phyloP scores from a whole-genome alignment of 1,140 invertebrate genomes.

The Hycleus cichorii region DNA sequence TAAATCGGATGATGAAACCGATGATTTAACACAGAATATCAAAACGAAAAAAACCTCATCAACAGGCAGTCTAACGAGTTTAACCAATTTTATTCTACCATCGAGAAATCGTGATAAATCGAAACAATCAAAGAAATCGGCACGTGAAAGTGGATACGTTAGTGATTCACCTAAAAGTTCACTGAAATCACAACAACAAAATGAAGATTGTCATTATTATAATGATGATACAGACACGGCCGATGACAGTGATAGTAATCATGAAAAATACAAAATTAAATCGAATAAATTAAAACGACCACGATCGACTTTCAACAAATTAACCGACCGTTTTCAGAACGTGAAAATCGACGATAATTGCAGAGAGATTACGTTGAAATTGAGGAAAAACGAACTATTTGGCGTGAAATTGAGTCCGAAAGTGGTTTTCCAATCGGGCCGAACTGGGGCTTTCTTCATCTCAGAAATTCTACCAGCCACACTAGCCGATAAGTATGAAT shows the following conservation, averaged over 20 bases:
- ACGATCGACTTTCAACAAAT: no score
- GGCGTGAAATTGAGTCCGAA: slow-evolving; percentile 54
- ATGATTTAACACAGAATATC: background rate
- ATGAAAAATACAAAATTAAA: background rate
- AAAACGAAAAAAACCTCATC: background rate
- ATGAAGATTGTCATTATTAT: background rate
- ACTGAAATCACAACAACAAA: background rate
- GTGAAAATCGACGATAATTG: no score
- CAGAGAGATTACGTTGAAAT: no score
- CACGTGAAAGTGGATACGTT: background rate
- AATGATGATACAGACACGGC: background rate
- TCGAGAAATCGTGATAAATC: background rate
- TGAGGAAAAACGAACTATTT: slow-evolving; percentile 46
- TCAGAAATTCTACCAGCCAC: slow-evolving; percentile 51
- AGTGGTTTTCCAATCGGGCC: slow-evolving; percentile 38
- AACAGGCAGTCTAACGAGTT: background rate
- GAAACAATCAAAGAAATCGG: background rate
- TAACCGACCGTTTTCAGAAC: no score
- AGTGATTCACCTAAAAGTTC: background rate
- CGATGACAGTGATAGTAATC: background rate
- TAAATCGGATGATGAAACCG: slow-evolving; percentile 6
- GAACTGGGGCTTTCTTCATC: slow-evolving; percentile 50
- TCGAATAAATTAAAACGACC: background rate
- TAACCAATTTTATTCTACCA: slow-evolving; percentile 1
- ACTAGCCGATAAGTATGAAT: slow-evolving; percentile 43